Base-by-base conservation (phyloP, 2,888 invertebrate species). In the Apeira syringaria region DNA sequence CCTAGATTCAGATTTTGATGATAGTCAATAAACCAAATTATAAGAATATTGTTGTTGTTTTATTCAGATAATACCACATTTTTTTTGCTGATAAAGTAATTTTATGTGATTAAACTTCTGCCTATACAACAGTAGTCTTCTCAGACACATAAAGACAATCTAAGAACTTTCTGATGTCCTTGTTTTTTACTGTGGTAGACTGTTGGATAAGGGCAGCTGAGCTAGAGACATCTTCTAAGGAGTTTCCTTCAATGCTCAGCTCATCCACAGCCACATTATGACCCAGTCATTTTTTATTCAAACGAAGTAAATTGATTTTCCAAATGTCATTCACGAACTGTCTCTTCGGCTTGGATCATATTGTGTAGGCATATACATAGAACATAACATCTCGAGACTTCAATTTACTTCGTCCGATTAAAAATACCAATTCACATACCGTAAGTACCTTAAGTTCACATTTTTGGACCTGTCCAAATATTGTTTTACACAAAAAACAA, bases 121-220 rank as follows among this genome's bases (percentile, higher is more conserved):
- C 94, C 81, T 93, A 92, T 69, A 95, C 94, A 92, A 98, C 97
- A 69, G 97, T 97, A 31, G 98, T 98, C 91, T 99, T 99, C 84
- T 99, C 99, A 61, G 98, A 98, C 43, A 99, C 99, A 86, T 99
- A 99, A 59, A 99, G 93, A 78, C 99, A 99, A 78, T 99, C 99
- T 91, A 99, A 96, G 93, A 99, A 99, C 90, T 99, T 99, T 92
- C 99, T 94, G 91, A 99, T 99, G 93, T 99, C 99, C 94, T 99
- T 99, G 84, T 98, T 97, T 91, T 99, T 99, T 36, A 99, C 99
- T 55, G 97, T 96, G 38, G 99, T 99, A 9, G 98, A 99, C 86
- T 99, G 99, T 86, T 99, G 99, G 75, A 99, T 99, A 44, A 98
- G 94, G 44, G 99, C 99, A 77, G 99, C 99, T 62, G 99, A 99